Evolutionary conservation across 1,140 invertebrate species (phyloP).

Genomic region (Cotesia glomerata): DNA sequence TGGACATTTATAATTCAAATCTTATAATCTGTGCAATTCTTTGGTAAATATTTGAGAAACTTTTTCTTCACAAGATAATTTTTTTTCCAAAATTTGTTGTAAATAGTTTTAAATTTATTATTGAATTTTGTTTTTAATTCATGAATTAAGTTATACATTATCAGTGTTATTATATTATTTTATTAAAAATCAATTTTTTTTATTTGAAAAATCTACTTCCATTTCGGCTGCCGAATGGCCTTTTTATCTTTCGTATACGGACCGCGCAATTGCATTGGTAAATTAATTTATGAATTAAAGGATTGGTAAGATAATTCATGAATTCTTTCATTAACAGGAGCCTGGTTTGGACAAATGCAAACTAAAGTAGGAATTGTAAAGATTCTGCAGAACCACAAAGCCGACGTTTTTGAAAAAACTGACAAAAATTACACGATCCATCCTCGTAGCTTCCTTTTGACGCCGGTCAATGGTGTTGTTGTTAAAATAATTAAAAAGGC

Average conservation of each 20-base stretch:
- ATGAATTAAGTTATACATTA: too few relatives aligned
- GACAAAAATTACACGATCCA: conserved; percentile 42
- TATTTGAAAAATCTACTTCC: too few relatives aligned
- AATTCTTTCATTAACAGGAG: conserved; percentile 37
- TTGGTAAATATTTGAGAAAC: too few relatives aligned
- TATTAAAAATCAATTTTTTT: too few relatives aligned
- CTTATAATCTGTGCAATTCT: too few relatives aligned
- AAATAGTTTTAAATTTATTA: too few relatives aligned
- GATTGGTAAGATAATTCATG: background rate
- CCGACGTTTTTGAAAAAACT: conserved; percentile 50
- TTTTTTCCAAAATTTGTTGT: too few relatives aligned
- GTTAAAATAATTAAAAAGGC: conserved; percentile 44
- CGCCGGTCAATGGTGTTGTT: conserved; percentile 39
- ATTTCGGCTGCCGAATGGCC: too few relatives aligned
- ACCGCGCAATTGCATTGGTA: conserved; percentile 76
- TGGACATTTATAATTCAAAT: too few relatives aligned
- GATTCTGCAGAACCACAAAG: conserved; percentile 56
- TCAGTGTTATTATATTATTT: too few relatives aligned
- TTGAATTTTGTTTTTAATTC: too few relatives aligned
- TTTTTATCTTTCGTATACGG: conserved; percentile 78
- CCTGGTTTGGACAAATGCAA: conserved; percentile 60
- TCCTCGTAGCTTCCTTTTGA: conserved; percentile 35
- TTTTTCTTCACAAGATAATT: too few relatives aligned
- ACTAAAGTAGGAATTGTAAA: conserved; percentile 60
- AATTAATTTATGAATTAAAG: conserved; percentile 19